Conservation (phyloP, 2,888 invertebrate species). For the Folsomia manolachei region DNA sequence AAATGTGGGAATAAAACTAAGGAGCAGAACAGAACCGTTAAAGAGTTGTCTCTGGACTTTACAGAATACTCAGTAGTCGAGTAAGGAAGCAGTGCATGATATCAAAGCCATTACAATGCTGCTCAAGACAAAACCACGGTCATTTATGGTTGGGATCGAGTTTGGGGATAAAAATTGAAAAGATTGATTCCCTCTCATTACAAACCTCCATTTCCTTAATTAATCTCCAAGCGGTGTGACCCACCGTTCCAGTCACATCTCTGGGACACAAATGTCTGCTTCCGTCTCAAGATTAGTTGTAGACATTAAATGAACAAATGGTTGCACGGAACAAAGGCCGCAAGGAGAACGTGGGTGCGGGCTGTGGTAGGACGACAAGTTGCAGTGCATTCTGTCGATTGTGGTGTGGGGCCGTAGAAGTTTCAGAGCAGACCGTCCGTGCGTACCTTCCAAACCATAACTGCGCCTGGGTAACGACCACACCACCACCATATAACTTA, state of each 20-base stretch:
- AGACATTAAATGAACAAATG: background rate
- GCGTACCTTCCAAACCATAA: too few species aligned
- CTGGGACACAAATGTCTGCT: background rate
- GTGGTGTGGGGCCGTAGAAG: too few species aligned
- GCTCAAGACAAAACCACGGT: background rate
- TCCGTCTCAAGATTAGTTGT: background rate
- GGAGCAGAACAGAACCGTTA: constrained; percentile 39
- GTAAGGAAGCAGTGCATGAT: background rate
- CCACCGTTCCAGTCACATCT: background rate
- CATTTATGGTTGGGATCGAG: background rate
- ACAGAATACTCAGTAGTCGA: constrained; percentile 32
- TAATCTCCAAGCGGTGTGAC: constrained; percentile 32
- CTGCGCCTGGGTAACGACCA: too few species aligned
- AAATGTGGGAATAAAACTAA: constrained; percentile 27
- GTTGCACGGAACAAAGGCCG: background rate
- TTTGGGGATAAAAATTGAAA: constrained; percentile 40
- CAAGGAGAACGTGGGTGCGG: background rate
- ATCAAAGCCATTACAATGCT: background rate
- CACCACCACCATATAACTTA: too few species aligned
- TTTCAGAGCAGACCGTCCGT: background rate
- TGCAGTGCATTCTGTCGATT: too few species aligned
- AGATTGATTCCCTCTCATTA: constrained; percentile 49
- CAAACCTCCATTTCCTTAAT: constrained; percentile 40
- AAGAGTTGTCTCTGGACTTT: too few species aligned
- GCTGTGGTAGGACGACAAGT: too few species aligned